phyloP scores from a whole-genome alignment of 2,888 invertebrate species.

The Cancer borealis region DNA sequence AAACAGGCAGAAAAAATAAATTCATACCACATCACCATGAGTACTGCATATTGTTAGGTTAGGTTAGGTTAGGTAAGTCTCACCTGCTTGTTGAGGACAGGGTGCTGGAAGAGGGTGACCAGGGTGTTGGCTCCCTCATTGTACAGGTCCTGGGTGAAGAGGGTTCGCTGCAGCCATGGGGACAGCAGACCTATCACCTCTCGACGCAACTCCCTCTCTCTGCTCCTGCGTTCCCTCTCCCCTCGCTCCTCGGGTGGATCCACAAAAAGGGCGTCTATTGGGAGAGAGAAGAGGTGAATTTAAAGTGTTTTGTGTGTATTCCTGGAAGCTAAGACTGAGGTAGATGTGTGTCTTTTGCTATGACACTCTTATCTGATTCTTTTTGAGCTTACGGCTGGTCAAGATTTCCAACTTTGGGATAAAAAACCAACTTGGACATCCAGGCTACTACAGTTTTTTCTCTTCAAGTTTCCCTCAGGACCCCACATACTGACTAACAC shows the following conservation, averaged over 20 bases:
- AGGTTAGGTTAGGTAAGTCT: not conserved
- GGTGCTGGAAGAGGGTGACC: constrained; percentile 75
- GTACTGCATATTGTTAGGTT: not conserved
- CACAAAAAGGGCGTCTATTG: constrained; percentile 73
- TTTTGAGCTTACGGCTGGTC: too few species aligned
- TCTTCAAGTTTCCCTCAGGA: not conserved
- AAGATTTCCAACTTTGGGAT: too few species aligned
- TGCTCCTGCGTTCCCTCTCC: constrained; percentile 56
- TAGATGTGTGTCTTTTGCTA: too few species aligned
- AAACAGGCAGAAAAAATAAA: too few species aligned
- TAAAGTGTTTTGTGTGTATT: not conserved
- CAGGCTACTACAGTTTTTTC: not conserved
- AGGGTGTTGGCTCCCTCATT: constrained; percentile 76
- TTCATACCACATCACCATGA: not conserved
- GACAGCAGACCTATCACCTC: constrained; percentile 71
- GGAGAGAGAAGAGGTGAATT: not conserved
- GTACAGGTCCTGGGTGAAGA: constrained; percentile 72
- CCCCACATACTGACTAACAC: not conserved
- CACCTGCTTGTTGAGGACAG: constrained; percentile 76
- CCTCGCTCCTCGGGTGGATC: constrained; percentile 68
- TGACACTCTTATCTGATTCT: too few species aligned
- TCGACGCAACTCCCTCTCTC: constrained; percentile 72
- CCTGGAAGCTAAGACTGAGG: too few species aligned
- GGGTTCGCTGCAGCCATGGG: constrained; percentile 58
- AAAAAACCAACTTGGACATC: too few species aligned